phyloP scores from a whole-genome alignment of 2,113 vertebrate species.

The Ameiurus melas region DNA sequence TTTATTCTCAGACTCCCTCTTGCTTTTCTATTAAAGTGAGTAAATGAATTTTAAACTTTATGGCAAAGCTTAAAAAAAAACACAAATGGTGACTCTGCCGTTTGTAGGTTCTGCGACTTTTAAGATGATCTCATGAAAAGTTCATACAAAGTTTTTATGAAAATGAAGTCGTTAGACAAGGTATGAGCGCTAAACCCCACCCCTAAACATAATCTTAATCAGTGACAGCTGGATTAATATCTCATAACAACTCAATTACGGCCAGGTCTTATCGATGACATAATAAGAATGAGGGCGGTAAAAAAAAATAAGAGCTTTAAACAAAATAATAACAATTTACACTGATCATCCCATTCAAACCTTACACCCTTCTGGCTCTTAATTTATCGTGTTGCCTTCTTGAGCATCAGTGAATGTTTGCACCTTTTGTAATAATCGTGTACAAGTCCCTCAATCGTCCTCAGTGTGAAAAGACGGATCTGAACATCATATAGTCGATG shows the following conservation, averaged over 20 bases:
- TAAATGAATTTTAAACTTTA: slow-evolving; percentile 28
- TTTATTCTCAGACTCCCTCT: slow-evolving; percentile 26
- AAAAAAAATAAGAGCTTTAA: too few species aligned
- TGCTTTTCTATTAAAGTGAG: slow-evolving; percentile 25
- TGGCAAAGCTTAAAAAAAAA: neutral
- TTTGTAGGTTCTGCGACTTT: neutral
- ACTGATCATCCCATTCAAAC: too few species aligned
- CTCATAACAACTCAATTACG: neutral
- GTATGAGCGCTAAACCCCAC: neutral
- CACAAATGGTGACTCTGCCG: neutral
- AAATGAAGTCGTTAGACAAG: neutral
- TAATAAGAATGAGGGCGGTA: neutral
- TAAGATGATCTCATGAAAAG: neutral
- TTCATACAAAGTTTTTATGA: neutral
- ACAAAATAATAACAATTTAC: too few species aligned
- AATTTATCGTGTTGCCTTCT: too few species aligned
- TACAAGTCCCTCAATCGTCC: too few species aligned
- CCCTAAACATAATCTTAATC: too few species aligned
- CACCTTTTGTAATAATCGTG: too few species aligned
- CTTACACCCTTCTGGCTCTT: too few species aligned
- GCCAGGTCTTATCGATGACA: neutral
- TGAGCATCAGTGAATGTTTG: too few species aligned
- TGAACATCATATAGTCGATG: too few species aligned
- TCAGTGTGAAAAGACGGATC: too few species aligned
- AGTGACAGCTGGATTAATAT: neutral